A percentile compares a stretch with the other conserved stretches of the same genome.
phyloP scores from a whole-genome alignment of 1,140 invertebrate genomes.

The Physella acuta region DNA sequence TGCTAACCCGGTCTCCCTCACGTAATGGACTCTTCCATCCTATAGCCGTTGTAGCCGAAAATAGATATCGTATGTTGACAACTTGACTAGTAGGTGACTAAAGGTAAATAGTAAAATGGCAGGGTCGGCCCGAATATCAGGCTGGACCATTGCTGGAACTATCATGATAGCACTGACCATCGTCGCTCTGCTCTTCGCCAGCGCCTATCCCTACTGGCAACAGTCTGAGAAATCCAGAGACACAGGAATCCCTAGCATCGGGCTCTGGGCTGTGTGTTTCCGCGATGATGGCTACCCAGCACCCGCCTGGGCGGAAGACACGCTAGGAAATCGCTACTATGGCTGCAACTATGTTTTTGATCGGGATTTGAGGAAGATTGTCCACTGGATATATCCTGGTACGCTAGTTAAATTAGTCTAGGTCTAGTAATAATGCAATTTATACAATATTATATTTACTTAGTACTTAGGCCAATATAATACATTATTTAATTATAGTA shows the following conservation, averaged over 20 bases:
- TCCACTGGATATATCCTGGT: conserved; percentile 26
- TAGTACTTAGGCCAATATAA: no score
- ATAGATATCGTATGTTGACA: no score
- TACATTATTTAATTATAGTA: no score
- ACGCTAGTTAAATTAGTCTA: background rate
- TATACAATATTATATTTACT: background rate
- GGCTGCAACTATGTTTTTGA: conserved; percentile 28
- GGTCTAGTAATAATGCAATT: background rate
- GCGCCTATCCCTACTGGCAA: conserved; percentile 26
- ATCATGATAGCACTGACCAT: conserved; percentile 6
- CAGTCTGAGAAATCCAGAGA: conserved; percentile 18
- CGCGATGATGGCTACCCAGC: conserved; percentile 23
- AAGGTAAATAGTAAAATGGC: no score
- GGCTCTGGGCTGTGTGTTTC: conserved; percentile 29
- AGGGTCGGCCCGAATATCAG: background rate
- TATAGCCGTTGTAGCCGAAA: no score
- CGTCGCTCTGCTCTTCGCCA: conserved; percentile 13
- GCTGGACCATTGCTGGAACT: conserved; percentile 12
- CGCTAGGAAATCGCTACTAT: conserved; percentile 19
- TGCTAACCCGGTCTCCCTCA: no score
- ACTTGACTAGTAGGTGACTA: no score
- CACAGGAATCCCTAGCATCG: conserved; percentile 24
- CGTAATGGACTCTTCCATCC: no score
- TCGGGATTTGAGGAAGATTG: conserved; percentile 22
- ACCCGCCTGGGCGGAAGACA: conserved; percentile 18